These are phyloP conservation scores for Brachionus koreanus DNA, from an alignment of 1,140 invertebrate species.

Conservation along the genomic window DNA sequence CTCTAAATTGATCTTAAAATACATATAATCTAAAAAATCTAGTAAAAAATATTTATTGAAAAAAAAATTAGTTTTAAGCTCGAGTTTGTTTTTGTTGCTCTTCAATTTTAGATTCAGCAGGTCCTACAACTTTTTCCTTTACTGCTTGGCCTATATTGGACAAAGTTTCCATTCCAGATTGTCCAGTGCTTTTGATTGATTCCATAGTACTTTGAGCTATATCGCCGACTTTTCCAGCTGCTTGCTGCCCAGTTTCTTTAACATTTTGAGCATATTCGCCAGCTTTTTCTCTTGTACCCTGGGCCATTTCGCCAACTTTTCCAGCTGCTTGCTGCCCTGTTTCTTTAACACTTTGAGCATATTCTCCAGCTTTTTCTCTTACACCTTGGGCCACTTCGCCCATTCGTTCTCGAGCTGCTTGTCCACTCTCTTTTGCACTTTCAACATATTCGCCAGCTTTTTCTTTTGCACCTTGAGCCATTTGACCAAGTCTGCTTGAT, in stretches of 20 bases:
- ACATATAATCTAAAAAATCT: neutral
- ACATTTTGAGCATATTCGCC: constrained; percentile 17
- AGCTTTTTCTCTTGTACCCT: neutral
- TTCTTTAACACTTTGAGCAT: neutral
- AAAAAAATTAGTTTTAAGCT: neutral
- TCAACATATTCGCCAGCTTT: neutral
- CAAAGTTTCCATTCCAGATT: constrained; percentile 10
- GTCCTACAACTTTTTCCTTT: constrained; percentile 37
- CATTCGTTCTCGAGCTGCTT: neutral
- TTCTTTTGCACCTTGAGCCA: neutral
- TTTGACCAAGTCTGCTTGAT: neutral
- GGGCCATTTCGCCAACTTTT: neutral
- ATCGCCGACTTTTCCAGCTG: neutral
- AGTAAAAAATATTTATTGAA: neutral
- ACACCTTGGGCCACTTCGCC: neutral
- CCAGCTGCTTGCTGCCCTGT: neutral
- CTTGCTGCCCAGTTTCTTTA: neutral
- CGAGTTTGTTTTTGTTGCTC: neutral
- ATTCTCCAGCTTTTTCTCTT: neutral
- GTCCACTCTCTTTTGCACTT: neutral
- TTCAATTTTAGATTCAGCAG: neutral
- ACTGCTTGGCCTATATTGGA: constrained; percentile 11
- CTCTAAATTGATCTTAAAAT: neutral
- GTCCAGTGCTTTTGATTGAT: neutral
- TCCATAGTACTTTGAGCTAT: neutral